phyloP scores from a whole-genome alignment of 2,797 vertebrate species.

The Acipenser transmontanus region DNA sequence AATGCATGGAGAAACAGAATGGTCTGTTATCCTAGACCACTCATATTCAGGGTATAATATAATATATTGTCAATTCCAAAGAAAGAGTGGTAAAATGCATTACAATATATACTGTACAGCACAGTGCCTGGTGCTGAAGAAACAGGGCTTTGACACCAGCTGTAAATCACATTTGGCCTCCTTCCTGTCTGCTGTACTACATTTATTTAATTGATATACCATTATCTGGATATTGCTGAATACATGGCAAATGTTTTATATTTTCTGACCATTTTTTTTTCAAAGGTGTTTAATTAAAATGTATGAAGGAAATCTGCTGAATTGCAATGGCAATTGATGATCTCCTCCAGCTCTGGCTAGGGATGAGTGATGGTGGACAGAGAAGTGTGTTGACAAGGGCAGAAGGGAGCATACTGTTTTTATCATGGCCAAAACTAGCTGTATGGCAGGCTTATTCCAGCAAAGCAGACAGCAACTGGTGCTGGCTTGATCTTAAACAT shows the following conservation, averaged over 20 bases:
- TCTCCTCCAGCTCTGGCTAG: slow-evolving; percentile 72
- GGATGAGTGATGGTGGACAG: slow-evolving; percentile 87
- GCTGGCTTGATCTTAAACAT: slow-evolving; percentile 37
- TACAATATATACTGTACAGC: too few species aligned
- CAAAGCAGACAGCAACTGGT: slow-evolving; percentile 42
- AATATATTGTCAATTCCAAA: neutral
- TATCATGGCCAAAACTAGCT: slow-evolving; percentile 52
- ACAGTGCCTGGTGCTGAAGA: neutral
- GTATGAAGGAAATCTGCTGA: slow-evolving; percentile 98
- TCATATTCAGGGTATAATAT: too few species aligned
- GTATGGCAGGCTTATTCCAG: slow-evolving; percentile 31
- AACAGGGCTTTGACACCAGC: slow-evolving; percentile 6
- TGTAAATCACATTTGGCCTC: slow-evolving; percentile 9
- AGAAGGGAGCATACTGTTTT: slow-evolving; percentile 68
- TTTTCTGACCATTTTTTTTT: slow-evolving; percentile 98
- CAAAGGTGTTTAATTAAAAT: slow-evolving; percentile 92
- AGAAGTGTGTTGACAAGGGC: slow-evolving; percentile 81
- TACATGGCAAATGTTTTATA: slow-evolving; percentile 96
- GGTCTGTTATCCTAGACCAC: too few species aligned
- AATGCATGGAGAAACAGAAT: too few species aligned
- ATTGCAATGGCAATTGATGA: slow-evolving; percentile 92
- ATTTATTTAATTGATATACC: slow-evolving; percentile 21
- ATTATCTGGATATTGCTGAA: slow-evolving; percentile 58
- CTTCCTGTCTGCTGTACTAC: slow-evolving; percentile 9
- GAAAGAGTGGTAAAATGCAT: neutral